phyloP scores from a whole-genome alignment of 2,797 vertebrate species.

The Corythornis leucogaster region DNA sequence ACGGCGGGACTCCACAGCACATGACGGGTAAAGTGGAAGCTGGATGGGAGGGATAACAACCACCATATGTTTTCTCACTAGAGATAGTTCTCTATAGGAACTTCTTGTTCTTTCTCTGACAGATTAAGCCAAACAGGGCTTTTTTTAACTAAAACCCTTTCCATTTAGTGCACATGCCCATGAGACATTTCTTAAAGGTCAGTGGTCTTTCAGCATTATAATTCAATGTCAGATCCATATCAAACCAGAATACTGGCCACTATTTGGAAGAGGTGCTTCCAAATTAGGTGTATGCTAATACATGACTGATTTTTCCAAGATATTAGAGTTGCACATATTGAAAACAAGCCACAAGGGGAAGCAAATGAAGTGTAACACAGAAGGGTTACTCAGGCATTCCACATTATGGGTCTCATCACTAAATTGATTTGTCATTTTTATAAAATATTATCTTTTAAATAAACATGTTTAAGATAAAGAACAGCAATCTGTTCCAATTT shows the following conservation, averaged over 20 bases:
- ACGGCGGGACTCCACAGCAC: rapidly evolving
- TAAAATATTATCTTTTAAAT: not conserved
- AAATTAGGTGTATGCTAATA: not conserved
- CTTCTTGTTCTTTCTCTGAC: not conserved
- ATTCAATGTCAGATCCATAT: not conserved
- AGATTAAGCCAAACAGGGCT: not conserved
- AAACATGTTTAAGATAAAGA: constrained; percentile 2
- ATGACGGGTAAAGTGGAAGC: not conserved
- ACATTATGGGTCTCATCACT: not conserved
- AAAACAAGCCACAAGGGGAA: not conserved
- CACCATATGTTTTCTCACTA: rapidly evolving
- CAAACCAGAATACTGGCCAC: not conserved
- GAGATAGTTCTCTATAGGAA: rapidly evolving
- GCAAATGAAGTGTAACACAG: not conserved
- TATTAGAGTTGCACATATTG: rapidly evolving
- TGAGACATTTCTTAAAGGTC: not conserved
- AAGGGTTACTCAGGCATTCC: not conserved
- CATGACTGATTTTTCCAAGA: not conserved
- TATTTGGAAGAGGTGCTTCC: not conserved
- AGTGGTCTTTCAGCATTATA: not conserved
- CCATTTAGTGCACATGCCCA: rapidly evolving
- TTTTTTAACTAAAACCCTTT: not conserved
- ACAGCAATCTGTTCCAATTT: not conserved
- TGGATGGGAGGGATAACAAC: rapidly evolving
- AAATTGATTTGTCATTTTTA: not conserved